Base-by-base conservation (phyloP, 1,140 invertebrate genomes). In the Drosophila nebulosa region DNA sequence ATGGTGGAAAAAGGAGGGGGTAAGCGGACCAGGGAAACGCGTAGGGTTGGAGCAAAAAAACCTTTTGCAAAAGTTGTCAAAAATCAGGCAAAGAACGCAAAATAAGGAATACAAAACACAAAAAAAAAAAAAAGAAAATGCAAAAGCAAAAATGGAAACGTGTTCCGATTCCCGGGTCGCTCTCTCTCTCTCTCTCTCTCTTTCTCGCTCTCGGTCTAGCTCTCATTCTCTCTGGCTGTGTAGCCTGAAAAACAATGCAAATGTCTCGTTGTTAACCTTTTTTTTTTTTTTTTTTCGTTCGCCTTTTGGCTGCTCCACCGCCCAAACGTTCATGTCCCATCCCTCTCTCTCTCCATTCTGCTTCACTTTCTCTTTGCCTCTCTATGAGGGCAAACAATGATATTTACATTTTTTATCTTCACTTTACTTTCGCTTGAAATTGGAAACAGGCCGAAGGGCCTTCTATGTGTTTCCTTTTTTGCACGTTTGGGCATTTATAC, bases 351-450 rank as follows among this genome's bases (percentile, higher is more conserved):
- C 61, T 32, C 27, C 63, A 16, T 14, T 12, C 14, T 67, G 50
- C 32, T 16, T 22, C 16, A 18, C 36, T 26, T 59, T 55, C 36
- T 16, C 39, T 26, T 39, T 27, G 53, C 52, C 59, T 35, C 52
- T 69, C 74, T 78, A 69, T 88, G 83, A n/a, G 78, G 74, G 68
- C 84, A 88, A 88, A 88, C 83, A 88, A 88, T 88, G 84, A 88
- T 88, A 88, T 88, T 88, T 89, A 83, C 75, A 83, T 88, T 86
- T 86, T 86, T 86, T 86, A 83, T 86, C 81, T 67, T 50, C 64
- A 18, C 10, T 27, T 70, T 72, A 80, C 68, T 86, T 85, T 68
- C 64, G 74, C 75, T 85, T 81, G 83, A 86, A 88, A 88, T 88
- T 86, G 78, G 74, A 88, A 79, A 72, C 67, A 52, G 50, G 58